Percentiles rank a stretch among this genome's conserved stretches.
Evolutionary conservation across 2,113 vertebrate species (phyloP).

Genomic region (Lamprologus sp.): DNA sequence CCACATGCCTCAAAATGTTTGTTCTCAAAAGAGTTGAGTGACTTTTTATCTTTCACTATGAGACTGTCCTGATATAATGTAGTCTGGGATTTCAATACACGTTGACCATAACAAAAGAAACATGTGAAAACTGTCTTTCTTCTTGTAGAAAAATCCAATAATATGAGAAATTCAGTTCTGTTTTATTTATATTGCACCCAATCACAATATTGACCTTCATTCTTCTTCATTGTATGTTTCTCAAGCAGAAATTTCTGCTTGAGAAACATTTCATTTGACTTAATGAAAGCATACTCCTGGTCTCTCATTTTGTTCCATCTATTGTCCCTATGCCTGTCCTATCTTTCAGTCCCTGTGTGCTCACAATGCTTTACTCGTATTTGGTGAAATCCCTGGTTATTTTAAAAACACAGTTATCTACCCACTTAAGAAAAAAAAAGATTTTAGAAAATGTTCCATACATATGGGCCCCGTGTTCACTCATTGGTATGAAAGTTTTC

Average conservation of each 20-base stretch:
- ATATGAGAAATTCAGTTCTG: not conserved
- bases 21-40: not conserved
- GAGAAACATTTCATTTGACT: not conserved
- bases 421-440: not conserved
- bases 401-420: not conserved
- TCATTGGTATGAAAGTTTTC: not conserved
- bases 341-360: not conserved
- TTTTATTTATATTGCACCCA: not conserved
- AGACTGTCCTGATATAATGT: fast-evolving
- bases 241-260: not conserved
- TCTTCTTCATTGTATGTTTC: not conserved
- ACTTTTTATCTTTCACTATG: not conserved
- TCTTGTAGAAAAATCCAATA: fast-evolving
- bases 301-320: not conserved
- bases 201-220: not conserved
- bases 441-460: not conserved
- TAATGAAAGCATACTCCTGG: not conserved
- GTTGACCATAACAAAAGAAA: not conserved
- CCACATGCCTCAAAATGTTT: not conserved
- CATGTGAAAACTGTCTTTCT: not conserved
- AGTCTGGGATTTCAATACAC: not conserved
- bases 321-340: not conserved
- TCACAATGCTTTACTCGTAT: not conserved
- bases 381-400: not conserved
- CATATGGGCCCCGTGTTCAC: not conserved